Base-by-base conservation (phyloP, 2,113 vertebrate genomes). In the Tichodroma muraria region DNA sequence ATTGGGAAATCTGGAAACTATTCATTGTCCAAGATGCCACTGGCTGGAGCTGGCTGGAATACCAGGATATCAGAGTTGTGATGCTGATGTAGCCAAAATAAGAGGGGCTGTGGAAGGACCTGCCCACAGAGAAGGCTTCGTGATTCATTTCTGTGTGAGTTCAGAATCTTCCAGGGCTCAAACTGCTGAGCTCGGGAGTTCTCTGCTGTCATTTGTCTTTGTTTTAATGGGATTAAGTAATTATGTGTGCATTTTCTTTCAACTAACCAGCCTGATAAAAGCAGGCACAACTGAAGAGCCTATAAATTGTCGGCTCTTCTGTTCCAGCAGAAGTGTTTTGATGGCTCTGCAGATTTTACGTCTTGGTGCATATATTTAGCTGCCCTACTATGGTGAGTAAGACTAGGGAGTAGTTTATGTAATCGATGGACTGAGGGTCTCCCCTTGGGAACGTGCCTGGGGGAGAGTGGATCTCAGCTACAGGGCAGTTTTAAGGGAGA, bases 191-290 rank as follows among this genome's bases (percentile, higher is more conserved):
- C 86, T 88, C 24, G 30, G 87, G 24, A 76, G 37, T 88, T 92
- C 90, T 84, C 49, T 65, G 22, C 89, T 63, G 27, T 93, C 90
- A 68, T 95, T 79, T 93, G 85, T 91, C 94, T 96, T 93, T 91
- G 85, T 97, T 97, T 95, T 97, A 85, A 92, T 94, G 95, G 81
- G 82, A 91, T 96, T 96, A 96, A 94, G 83, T 96, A 96, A 96
- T 93, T 96, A 94, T 80, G 95, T 57, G 84, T 85, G 65, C 80
- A 68, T 76, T 90, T 94, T 93, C 95, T 91, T 91, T 84, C 85
- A 70, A 63, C 85, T 93, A 95, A 85, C 93, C 93, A 91, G 90
- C 68, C 95, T 90, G 85, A 90, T 94, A 96, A 97, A 94, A 96
- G 96, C 94, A 92, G 91, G 94, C 90, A 94, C 63, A 93, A 86